Conservation (phyloP, 2,888 invertebrate species). For the Isotomurus palustris region DNA sequence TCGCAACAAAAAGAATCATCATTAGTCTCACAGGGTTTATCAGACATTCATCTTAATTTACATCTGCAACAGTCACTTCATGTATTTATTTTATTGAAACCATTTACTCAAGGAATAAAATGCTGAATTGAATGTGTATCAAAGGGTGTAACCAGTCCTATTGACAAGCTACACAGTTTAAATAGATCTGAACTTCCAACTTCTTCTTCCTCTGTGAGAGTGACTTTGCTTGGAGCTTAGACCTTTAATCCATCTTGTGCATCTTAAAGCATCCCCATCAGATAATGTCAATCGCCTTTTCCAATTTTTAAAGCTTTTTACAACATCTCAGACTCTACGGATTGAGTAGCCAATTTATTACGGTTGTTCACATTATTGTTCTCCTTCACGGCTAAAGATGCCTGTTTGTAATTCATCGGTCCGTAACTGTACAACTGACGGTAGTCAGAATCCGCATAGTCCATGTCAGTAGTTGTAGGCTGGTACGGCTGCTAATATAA, state of each 20-base stretch:
- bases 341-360: conserved; percentile 7
- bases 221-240: not conserved
- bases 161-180: no score
- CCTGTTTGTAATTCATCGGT: conserved; percentile 86
- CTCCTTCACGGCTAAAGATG: conserved; percentile 48
- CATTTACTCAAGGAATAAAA: not conserved
- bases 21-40: no score
- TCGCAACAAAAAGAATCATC: no score
- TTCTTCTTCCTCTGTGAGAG: no score
- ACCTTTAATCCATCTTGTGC: not conserved
- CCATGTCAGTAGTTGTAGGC: conserved; percentile 61
- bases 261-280: not conserved
- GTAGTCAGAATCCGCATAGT: conserved; percentile 85
- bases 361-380: conserved; percentile 23
- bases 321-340: conserved; percentile 39
- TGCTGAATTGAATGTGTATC: no score
- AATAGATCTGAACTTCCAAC: no score
- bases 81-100: not conserved
- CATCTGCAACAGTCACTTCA: no score
- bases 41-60: no score
- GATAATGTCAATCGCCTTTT: not conserved
- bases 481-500: conserved; percentile 63
- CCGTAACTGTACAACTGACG: conserved; percentile 66
- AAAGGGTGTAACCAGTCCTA: no score
- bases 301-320: conserved; percentile 12